Evolutionary conservation across 2,888 invertebrate species (phyloP).

Genomic region (Apodemia zela): DNA sequence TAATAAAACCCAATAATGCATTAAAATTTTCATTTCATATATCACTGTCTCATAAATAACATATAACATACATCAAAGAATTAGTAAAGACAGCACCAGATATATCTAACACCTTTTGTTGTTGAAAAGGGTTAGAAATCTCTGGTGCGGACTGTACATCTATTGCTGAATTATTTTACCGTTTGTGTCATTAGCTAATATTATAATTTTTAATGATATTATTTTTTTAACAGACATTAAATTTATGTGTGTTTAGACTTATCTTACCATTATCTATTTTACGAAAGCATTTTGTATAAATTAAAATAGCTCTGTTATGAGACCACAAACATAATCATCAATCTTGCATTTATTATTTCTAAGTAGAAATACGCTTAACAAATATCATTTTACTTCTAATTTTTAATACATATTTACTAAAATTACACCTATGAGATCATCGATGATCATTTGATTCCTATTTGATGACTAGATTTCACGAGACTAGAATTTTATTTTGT

Average conservation of each 20-base stretch:
- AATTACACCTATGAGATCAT: slow-evolving; percentile 7
- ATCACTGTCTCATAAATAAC: slow-evolving; percentile 5
- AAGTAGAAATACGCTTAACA: neutral
- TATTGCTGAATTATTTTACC: neutral
- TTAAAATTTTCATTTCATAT: neutral
- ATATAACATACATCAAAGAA: neutral
- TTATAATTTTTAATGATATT: neutral
- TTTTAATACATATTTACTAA: neutral
- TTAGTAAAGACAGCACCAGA: no score
- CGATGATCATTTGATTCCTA: neutral
- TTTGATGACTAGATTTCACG: neutral
- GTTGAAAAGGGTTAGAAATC: no score
- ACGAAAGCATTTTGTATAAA: neutral
- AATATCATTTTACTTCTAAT: neutral
- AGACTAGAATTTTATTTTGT: neutral
- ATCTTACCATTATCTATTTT: neutral
- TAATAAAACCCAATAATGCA: slow-evolving; percentile 8
- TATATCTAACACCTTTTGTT: no score
- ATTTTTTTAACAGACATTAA: neutral
- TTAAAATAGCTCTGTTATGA: neutral
- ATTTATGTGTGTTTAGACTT: neutral
- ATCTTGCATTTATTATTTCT: slow-evolving; percentile 1
- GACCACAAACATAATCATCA: neutral
- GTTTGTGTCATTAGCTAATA: neutral
- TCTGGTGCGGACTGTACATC: neutral